These are phyloP conservation scores for Macaria liturata DNA, from an alignment of 2,888 invertebrate genomes.

Conservation along the genomic window DNA sequence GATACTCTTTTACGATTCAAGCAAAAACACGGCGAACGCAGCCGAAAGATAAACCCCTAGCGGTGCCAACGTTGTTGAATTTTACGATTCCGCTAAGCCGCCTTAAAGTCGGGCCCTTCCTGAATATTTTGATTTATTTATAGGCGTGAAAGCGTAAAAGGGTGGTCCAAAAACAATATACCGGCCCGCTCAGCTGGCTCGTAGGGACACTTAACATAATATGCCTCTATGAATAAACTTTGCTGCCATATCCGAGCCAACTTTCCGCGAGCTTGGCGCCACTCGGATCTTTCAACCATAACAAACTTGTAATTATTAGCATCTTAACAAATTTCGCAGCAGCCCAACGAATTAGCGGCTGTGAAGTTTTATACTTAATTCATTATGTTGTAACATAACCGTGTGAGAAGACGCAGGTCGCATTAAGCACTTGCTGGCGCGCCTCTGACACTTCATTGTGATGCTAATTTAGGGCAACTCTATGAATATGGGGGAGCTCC, in stretches of 20 bases:
- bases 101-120: conserved; percentile 81
- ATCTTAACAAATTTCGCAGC: conserved; percentile 48
- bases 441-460: conserved; percentile 79
- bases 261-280: conserved; percentile 26
- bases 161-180: conserved; percentile 80
- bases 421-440: conserved; percentile 73
- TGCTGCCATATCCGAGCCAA: conserved; percentile 41
- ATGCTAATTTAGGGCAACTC: conserved; percentile 80
- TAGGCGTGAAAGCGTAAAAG: conserved; percentile 79
- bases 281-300: conserved; percentile 24
- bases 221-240: conserved; percentile 56
- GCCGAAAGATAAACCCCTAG: conserved; percentile 76
- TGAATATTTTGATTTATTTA: conserved; percentile 84
- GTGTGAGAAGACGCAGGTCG: conserved; percentile 72
- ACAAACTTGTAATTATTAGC: conserved; percentile 48
- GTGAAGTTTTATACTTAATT: conserved; percentile 72
- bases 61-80: conserved; percentile 79
- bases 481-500: conserved; percentile 77
- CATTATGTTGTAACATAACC: conserved; percentile 73
- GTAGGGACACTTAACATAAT: conserved; percentile 64
- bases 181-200: conserved; percentile 62
- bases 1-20: conserved; percentile 80
- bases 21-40: conserved; percentile 74
- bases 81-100: conserved; percentile 83
- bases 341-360: conserved; percentile 65